A percentile compares a stretch with the other conserved stretches of the same genome.
phyloP scores from a whole-genome alignment of 1,140 invertebrate genomes.

The Dreissena rostriformis region DNA sequence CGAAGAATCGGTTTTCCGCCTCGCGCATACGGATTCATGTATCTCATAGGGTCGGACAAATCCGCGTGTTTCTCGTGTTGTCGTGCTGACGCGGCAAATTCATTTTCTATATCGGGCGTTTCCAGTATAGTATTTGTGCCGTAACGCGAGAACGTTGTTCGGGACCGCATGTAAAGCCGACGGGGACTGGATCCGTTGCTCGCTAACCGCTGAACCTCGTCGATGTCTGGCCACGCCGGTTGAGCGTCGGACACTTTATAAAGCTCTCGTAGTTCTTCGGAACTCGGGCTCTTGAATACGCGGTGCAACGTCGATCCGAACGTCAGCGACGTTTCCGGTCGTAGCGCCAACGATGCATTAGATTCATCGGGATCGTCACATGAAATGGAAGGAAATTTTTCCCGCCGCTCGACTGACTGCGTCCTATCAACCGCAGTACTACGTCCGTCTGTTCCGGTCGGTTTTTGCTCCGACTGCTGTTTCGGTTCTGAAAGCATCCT shows the following conservation, averaged over 20 bases:
- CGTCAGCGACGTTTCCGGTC: constrained; percentile 50
- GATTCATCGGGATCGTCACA: constrained; percentile 46
- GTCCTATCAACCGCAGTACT: not conserved
- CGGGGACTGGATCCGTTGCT: constrained; percentile 17
- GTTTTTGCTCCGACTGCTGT: not conserved
- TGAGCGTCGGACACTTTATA: constrained; percentile 14
- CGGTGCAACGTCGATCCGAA: constrained; percentile 43
- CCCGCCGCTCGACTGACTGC: not conserved
- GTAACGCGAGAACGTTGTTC: constrained; percentile 18
- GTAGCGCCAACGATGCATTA: constrained; percentile 26
- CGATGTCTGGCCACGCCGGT: constrained; percentile 43
- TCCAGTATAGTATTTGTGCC: not conserved
- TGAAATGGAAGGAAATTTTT: not conserved
- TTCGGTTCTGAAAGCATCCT: not conserved
- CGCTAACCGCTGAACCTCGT: constrained; percentile 52
- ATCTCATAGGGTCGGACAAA: not conserved
- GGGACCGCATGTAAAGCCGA: not conserved
- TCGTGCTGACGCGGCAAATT: not conserved
- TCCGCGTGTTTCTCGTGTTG: not conserved
- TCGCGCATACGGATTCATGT: constrained; percentile 3
- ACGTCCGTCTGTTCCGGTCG: not conserved
- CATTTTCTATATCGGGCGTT: not conserved
- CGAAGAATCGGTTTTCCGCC: constrained; percentile 47
- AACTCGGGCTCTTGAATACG: constrained; percentile 18
- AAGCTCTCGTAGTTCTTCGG: constrained; percentile 44